Evolutionary conservation across 2,113 vertebrate genomes (phyloP).

Genomic region (Xyliphius kryptos): DNA sequence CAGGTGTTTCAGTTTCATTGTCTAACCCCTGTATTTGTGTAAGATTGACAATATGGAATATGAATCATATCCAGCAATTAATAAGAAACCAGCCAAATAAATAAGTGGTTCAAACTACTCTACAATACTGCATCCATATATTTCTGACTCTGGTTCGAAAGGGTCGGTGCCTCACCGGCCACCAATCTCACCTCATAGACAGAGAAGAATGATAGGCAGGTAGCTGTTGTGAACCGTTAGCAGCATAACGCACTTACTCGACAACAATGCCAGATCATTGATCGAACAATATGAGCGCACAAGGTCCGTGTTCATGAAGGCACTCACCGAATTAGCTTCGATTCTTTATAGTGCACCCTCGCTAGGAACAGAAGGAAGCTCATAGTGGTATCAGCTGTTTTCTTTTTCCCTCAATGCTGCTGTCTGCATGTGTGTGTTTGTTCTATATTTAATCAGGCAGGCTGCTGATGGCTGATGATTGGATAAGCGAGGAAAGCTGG

Average conservation of each 20-base stretch:
- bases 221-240: conserved; percentile 3
- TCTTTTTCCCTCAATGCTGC: background rate
- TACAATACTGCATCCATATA: too few relatives aligned
- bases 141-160: too few relatives aligned
- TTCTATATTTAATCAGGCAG: conserved; percentile 39
- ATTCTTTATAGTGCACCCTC: conserved; percentile 20
- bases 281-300: conserved; percentile 13
- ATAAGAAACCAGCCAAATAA: too few relatives aligned
- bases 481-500: conserved; percentile 15
- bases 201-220: conserved; percentile 4
- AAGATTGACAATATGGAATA: too few relatives aligned
- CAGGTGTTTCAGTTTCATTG: too few relatives aligned
- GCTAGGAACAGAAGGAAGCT: conserved; percentile 17
- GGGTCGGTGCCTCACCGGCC: too few relatives aligned
- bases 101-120: too few relatives aligned
- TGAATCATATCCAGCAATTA: too few relatives aligned
- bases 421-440: conserved; percentile 11
- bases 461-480: conserved; percentile 31
- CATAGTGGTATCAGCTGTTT: conserved; percentile 16
- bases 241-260: conserved; percentile 3
- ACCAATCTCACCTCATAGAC: too few relatives aligned
- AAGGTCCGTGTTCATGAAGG: conserved; percentile 19
- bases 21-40: too few relatives aligned
- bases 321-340: conserved; percentile 34
- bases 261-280: conserved; percentile 8